These are phyloP conservation scores for Caerostris darwini DNA, from an alignment of 1,140 invertebrate genomes.

Conservation along the genomic window DNA sequence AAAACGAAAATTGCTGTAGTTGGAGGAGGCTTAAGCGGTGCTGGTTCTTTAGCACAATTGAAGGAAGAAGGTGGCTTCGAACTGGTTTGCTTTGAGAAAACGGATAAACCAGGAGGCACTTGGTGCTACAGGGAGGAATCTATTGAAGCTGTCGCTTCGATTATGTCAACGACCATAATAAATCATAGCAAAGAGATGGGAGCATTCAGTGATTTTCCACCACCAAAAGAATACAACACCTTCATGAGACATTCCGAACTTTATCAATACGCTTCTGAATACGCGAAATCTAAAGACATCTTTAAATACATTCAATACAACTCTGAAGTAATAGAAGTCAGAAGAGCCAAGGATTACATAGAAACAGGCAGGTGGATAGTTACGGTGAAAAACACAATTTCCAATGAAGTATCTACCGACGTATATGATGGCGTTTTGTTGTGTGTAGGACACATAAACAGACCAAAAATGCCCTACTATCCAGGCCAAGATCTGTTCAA, in stretches of 20 bases:
- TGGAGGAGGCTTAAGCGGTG: conserved; percentile 83
- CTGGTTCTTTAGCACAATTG: conserved; percentile 80
- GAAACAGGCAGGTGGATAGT: conserved; percentile 82
- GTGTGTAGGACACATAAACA: conserved; percentile 80
- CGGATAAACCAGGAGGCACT: conserved; percentile 83
- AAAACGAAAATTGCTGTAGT: conserved; percentile 81
- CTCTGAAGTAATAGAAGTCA: conserved; percentile 67
- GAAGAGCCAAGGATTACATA: conserved; percentile 80
- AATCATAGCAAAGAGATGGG: conserved; percentile 81
- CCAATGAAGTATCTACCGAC: conserved; percentile 75
- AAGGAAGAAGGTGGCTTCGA: conserved; percentile 41
- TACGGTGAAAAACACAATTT: conserved; percentile 77
- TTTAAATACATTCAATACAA: conserved; percentile 79
- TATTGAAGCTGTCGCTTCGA: conserved; percentile 79
- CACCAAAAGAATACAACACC: conserved; percentile 80
- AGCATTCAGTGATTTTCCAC: conserved; percentile 81
- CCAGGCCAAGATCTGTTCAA: conserved; percentile 78
- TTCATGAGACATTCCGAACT: conserved; percentile 82
- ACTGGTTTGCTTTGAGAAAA: conserved; percentile 45
- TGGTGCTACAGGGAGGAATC: conserved; percentile 83
- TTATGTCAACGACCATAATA: conserved; percentile 77
- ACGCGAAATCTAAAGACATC: conserved; percentile 81
- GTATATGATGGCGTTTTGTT: conserved; percentile 81
- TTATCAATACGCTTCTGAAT: conserved; percentile 81
- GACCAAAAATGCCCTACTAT: conserved; percentile 80